phyloP scores from a whole-genome alignment of 2,888 invertebrate species.

The Pilophorus perplexus region DNA sequence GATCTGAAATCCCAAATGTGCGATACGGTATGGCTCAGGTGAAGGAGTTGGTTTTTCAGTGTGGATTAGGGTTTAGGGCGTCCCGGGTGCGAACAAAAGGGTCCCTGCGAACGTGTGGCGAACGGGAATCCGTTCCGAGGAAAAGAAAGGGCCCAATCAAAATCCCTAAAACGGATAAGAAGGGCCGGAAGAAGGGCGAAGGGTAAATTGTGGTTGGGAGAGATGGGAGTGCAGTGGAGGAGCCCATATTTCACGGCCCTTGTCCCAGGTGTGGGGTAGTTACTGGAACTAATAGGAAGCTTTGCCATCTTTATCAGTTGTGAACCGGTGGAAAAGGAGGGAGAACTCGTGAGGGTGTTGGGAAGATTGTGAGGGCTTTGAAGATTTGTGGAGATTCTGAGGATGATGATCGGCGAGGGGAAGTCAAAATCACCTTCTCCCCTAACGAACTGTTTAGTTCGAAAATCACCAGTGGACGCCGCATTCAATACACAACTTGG shows the following conservation, averaged over 20 bases:
- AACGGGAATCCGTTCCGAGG: slow-evolving; percentile 8
- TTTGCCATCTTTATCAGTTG: slow-evolving; percentile 40
- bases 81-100: too few species aligned
- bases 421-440: too few species aligned
- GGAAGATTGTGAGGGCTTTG: too few species aligned
- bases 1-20: too few species aligned
- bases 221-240: not conserved
- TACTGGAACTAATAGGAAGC: slow-evolving; percentile 40
- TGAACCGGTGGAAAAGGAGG: slow-evolving; percentile 6
- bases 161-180: slow-evolving; percentile 12
- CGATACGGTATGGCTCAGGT: too few species aligned
- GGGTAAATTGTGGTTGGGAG: not conserved
- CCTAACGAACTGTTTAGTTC: too few species aligned
- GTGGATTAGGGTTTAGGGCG: too few species aligned
- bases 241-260: slow-evolving; percentile 28
- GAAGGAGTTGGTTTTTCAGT: too few species aligned
- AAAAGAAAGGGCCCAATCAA: slow-evolving; percentile 12
- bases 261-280: slow-evolving; percentile 39
- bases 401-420: too few species aligned
- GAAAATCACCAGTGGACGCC: too few species aligned
- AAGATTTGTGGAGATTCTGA: too few species aligned
- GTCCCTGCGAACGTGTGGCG: not conserved
- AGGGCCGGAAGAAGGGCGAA: slow-evolving; percentile 10
- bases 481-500: too few species aligned
- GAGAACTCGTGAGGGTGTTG: slow-evolving; percentile 8